phyloP scores from a whole-genome alignment of 2,888 invertebrate species.

The Scaptomyza caliginosa region DNA sequence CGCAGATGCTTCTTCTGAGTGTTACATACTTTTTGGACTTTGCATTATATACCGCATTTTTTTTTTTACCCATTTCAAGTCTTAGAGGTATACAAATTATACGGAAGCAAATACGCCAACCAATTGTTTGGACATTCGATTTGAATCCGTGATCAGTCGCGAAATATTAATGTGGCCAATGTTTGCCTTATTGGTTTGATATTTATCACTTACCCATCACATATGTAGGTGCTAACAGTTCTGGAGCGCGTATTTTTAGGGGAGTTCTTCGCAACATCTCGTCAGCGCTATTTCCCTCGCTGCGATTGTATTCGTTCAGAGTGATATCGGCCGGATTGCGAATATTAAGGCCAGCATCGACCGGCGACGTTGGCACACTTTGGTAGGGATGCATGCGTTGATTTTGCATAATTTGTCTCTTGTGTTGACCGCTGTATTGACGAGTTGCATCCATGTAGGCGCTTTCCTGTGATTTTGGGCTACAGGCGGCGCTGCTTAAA shows the following conservation, averaged over 20 bases:
- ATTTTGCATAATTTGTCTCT: constrained; percentile 62
- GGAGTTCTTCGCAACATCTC: constrained; percentile 80
- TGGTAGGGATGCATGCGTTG: constrained; percentile 72
- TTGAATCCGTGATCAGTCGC: no score
- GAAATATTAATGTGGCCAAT: no score
- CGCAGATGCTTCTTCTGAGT: no score
- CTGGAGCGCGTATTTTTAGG: constrained; percentile 79
- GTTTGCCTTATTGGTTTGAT: no score
- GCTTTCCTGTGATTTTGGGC: constrained; percentile 63
- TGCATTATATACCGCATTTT: no score
- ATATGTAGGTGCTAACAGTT: constrained; percentile 67
- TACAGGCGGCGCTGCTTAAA: constrained; percentile 51
- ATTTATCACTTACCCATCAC: constrained; percentile 65
- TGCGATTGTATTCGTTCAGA: constrained; percentile 83
- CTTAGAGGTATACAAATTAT: no score
- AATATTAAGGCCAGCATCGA: constrained; percentile 54
- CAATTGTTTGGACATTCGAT: no score
- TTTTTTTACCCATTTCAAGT: no score
- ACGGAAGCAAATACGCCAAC: no score
- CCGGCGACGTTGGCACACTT: constrained; percentile 58
- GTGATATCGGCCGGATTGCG: constrained; percentile 83
- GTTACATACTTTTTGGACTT: no score
- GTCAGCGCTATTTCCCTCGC: constrained; percentile 73
- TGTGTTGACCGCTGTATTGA: constrained; percentile 41
- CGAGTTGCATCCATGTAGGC: constrained; percentile 38